Percentiles rank a stretch among this genome's conserved stretches.
Conservation (phyloP, 2,113 vertebrate species). For the Hypanus sabinus region DNA sequence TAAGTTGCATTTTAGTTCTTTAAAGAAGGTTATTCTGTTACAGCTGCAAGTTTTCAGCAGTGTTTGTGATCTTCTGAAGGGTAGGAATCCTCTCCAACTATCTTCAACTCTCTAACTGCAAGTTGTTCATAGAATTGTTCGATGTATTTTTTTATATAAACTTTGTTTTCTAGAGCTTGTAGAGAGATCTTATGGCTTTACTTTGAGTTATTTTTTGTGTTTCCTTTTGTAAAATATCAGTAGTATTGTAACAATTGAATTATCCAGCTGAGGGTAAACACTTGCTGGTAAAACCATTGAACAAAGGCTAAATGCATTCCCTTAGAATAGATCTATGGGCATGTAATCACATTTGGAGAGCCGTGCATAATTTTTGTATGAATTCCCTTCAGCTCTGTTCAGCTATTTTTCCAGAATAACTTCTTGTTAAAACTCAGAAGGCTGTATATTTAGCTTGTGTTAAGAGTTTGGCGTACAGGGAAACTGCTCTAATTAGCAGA, state of each 20-base stretch:
- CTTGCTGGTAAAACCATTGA: neutral
- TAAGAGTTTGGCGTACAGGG: neutral
- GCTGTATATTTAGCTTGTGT: neutral
- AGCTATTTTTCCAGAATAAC: no score
- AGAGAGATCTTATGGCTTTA: neutral
- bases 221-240: neutral
- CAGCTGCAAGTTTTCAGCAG: neutral
- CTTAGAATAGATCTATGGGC: neutral
- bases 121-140: neutral
- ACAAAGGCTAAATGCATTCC: neutral
- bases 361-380: neutral
- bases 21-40: neutral
- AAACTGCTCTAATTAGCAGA: neutral
- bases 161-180: neutral
- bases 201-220: neutral
- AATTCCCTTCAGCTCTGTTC: neutral
- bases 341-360: neutral
- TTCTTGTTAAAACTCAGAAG: neutral
- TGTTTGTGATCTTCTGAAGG: neutral
- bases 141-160: neutral
- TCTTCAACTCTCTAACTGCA: neutral
- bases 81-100: neutral
- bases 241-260: neutral
- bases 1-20: neutral
- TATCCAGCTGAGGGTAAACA: neutral